Conservation (phyloP, 2,113 vertebrate genomes). For the Prochilodus magdalenae region DNA sequence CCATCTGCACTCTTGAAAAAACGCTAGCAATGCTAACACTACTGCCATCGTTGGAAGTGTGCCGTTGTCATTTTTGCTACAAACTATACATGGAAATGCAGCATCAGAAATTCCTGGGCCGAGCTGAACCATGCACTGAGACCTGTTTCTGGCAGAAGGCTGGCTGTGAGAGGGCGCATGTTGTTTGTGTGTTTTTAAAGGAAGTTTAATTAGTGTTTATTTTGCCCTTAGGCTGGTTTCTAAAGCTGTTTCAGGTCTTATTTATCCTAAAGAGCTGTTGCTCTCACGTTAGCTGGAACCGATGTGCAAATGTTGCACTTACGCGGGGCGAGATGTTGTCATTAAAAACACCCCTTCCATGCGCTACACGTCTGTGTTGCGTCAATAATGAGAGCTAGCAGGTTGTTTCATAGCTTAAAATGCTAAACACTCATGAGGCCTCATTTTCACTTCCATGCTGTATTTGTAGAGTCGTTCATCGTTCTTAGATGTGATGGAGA, state of each 20-base stretch:
- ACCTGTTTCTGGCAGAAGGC: constrained; percentile 32
- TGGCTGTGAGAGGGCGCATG: constrained; percentile 35
- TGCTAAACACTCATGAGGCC: background rate
- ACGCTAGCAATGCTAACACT: no score
- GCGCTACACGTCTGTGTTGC: background rate
- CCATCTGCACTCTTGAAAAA: no score
- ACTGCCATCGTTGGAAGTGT: no score
- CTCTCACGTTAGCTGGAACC: constrained; percentile 23
- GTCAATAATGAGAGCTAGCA: constrained; percentile 16
- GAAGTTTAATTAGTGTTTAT: background rate
- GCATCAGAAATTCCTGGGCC: no score
- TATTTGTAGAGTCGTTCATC: constrained; percentile 1
- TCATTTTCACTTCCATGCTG: constrained; percentile 2
- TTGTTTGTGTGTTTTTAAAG: constrained; percentile 2
- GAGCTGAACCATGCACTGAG: background rate
- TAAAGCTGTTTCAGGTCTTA: constrained; percentile 9
- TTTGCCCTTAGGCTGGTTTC: constrained; percentile 32
- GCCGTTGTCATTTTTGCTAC: no score
- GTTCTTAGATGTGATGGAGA: background rate
- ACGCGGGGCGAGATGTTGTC: background rate
- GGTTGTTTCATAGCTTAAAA: constrained; percentile 14
- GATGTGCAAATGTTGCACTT: constrained; percentile 31
- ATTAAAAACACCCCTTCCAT: constrained; percentile 7
- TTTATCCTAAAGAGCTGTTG: constrained; percentile 16
- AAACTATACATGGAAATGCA: no score